Conservation (phyloP, 2,888 invertebrate genomes). For the Nasonovia ribisnigri region DNA sequence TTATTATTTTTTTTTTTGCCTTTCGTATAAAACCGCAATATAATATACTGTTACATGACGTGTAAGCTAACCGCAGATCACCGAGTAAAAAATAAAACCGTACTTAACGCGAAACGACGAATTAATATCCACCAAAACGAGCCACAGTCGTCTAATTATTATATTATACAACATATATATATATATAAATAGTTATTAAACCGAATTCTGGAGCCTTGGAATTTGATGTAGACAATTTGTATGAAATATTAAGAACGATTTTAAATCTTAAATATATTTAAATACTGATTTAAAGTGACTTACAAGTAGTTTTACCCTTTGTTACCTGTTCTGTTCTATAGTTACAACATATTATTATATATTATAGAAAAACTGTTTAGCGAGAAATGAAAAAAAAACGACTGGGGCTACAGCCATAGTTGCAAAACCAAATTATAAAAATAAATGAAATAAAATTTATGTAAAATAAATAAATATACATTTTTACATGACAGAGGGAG, state of each 20-base stretch:
- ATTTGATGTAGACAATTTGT: background rate
- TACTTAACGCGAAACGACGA: background rate
- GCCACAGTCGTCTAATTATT: background rate
- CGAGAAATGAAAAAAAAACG: background rate
- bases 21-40: slow-evolving; percentile 14
- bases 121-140: background rate
- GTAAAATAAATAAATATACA: too few species aligned
- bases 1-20: background rate
- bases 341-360: background rate
- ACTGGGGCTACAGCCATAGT: background rate
- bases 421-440: background rate
- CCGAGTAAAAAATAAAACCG: background rate
- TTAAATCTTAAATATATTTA: background rate
- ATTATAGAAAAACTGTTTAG: background rate
- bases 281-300: background rate
- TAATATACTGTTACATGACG: background rate
- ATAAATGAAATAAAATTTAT: too few species aligned
- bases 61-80: background rate
- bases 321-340: background rate
- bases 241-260: background rate
- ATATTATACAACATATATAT: background rate
- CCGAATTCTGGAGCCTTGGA: background rate
- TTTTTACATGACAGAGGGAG: background rate
- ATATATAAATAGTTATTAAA: background rate
- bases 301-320: background rate